phyloP scores from a whole-genome alignment of 2,888 invertebrate genomes.

The Eupelmus urozonus region DNA sequence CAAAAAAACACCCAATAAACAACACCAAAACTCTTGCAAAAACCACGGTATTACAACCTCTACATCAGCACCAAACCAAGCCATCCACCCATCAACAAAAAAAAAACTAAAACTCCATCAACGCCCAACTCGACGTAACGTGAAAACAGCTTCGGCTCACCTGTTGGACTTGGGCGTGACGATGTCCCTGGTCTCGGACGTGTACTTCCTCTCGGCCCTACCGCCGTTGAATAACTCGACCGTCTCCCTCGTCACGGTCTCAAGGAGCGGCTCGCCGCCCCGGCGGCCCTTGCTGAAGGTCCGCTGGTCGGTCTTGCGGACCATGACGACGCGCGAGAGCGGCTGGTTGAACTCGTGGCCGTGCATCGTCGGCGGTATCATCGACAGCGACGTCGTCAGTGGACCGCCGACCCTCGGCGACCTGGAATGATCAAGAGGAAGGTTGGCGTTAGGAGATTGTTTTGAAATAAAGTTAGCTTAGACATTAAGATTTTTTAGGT shows the following conservation, averaged over 20 bases:
- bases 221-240: slow-evolving; percentile 83
- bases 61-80: no score
- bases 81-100: no score
- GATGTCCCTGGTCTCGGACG: slow-evolving; percentile 81
- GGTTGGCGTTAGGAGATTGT: no score
- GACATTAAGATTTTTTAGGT: not conserved
- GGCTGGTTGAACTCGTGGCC: slow-evolving; percentile 76
- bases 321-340: slow-evolving; percentile 83
- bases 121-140: no score
- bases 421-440: no score
- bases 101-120: no score
- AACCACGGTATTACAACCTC: no score
- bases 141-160: slow-evolving; percentile 65
- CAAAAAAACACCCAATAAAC: no score
- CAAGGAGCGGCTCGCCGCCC: slow-evolving; percentile 82
- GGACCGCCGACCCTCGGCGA: slow-evolving; percentile 76
- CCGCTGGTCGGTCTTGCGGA: slow-evolving; percentile 83
- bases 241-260: slow-evolving; percentile 83
- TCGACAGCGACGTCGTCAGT: slow-evolving; percentile 74
- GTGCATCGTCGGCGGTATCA: slow-evolving; percentile 77
- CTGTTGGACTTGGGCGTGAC: slow-evolving; percentile 76
- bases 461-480: slow-evolving; percentile 9
- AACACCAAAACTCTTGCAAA: no score
- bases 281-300: slow-evolving; percentile 81
- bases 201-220: slow-evolving; percentile 82